Percentiles rank a stretch among this genome's conserved stretches.
phyloP scores from a whole-genome alignment of 2,113 vertebrate species.

The Prinia subflava region DNA sequence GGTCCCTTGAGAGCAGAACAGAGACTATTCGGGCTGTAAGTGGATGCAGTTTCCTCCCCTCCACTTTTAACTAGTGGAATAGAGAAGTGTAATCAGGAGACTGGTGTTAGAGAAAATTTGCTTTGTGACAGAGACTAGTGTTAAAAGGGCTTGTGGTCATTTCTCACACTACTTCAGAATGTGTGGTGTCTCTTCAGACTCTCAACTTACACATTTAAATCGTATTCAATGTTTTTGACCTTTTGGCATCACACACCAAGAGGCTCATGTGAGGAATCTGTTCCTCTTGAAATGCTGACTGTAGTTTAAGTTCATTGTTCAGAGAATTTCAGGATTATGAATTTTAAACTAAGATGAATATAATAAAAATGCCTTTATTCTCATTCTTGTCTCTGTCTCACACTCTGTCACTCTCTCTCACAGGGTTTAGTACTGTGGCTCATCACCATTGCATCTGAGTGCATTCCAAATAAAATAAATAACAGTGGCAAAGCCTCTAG shows the following conservation, averaged over 20 bases:
- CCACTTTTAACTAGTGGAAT: slow-evolving; percentile 24
- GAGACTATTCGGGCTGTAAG: background rate
- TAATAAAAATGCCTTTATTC: slow-evolving; percentile 43
- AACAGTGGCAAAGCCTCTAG: slow-evolving; percentile 19
- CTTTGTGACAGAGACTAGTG: slow-evolving; percentile 53
- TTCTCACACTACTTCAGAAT: slow-evolving; percentile 64
- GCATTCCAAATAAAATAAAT: slow-evolving; percentile 51
- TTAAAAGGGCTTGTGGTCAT: slow-evolving; percentile 63
- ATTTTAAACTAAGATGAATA: background rate
- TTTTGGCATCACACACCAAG: slow-evolving; percentile 67
- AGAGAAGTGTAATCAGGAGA: slow-evolving; percentile 45
- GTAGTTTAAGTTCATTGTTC: slow-evolving; percentile 62
- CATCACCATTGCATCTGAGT: slow-evolving; percentile 21
- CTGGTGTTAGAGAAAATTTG: slow-evolving; percentile 24
- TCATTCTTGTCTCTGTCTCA: slow-evolving; percentile 42
- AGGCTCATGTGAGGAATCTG: slow-evolving; percentile 66
- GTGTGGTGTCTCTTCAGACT: slow-evolving; percentile 49
- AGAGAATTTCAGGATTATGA: slow-evolving; percentile 62
- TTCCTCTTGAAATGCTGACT: slow-evolving; percentile 70
- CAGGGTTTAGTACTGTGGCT: slow-evolving; percentile 17
- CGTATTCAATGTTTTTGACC: slow-evolving; percentile 63
- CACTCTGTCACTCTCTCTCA: slow-evolving; percentile 16
- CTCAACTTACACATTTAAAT: slow-evolving; percentile 73
- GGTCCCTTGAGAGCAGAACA: background rate
- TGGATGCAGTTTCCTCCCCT: background rate